Evolutionary conservation across 92 coral and sea anemone genomes (phyloP).

Genomic region (Palythoa grandiflora): DNA sequence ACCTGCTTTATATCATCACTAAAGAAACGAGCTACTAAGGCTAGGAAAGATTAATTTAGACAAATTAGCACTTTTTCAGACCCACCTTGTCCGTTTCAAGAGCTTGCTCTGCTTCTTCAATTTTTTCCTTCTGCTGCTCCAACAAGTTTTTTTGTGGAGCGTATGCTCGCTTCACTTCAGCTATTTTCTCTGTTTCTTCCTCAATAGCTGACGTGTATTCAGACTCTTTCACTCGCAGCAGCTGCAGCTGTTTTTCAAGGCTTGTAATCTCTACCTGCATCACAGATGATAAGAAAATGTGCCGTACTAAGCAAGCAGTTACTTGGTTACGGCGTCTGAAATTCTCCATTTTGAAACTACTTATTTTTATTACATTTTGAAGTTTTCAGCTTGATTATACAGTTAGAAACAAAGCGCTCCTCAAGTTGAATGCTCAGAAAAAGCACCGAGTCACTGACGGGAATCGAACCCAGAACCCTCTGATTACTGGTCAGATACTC

Average conservation of each 20-base stretch:
- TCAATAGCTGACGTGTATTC: conserved; percentile 59
- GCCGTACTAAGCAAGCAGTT: not conserved
- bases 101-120: conserved; percentile 43
- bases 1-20: no score
- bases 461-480: no score
- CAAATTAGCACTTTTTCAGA: not conserved
- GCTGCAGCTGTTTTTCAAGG: conserved; percentile 70
- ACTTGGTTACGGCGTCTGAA: no score
- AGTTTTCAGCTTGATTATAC: no score
- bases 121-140: conserved; percentile 64
- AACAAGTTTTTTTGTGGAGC: conserved; percentile 70
- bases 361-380: no score
- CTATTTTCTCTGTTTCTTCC: conserved; percentile 73
- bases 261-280: conserved; percentile 75
- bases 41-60: not conserved
- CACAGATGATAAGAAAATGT: not conserved
- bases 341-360: no score
- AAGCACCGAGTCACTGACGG: no score
- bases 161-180: conserved; percentile 66
- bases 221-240: conserved; percentile 60
- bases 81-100: conserved; percentile 75
- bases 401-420: no score
- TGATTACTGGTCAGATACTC: no score
- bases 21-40: not conserved
- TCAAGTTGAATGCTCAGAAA: no score